Evolutionary conservation across 2,888 invertebrate species (phyloP).

Genomic region (Spisula solida): DNA sequence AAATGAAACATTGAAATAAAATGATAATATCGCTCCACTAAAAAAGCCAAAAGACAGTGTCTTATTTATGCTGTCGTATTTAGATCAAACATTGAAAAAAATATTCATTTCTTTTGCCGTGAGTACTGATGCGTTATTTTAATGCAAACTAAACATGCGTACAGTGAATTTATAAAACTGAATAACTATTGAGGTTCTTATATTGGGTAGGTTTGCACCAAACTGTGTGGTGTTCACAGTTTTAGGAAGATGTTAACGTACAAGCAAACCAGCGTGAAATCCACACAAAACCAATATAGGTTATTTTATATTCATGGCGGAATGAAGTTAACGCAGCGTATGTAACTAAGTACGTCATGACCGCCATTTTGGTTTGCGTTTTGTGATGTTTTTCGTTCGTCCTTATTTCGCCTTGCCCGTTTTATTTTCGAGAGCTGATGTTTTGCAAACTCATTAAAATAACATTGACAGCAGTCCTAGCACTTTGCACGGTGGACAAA

Average conservation of each 20-base stretch:
- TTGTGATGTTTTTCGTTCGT: slow-evolving; percentile 12
- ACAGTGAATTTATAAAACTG: not conserved
- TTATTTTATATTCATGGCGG: slow-evolving; percentile 12
- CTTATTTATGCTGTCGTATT: too few relatives aligned
- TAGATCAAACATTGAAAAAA: too few relatives aligned
- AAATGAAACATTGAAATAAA: too few relatives aligned
- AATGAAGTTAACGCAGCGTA: not conserved
- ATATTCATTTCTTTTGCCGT: too few relatives aligned
- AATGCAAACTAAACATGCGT: not conserved
- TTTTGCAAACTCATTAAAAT: slow-evolving; percentile 59
- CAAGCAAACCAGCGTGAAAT: not conserved
- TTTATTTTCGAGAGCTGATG: slow-evolving; percentile 36
- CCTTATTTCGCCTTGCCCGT: slow-evolving; percentile 50
- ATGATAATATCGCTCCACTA: too few relatives aligned
- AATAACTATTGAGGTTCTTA: not conserved
- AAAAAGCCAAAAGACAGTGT: too few relatives aligned
- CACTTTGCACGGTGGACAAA: slow-evolving; percentile 34
- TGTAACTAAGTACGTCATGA: not conserved
- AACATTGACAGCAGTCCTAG: slow-evolving; percentile 47
- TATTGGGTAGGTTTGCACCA: not conserved
- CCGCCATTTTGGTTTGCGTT: not conserved
- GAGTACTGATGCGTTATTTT: not conserved
- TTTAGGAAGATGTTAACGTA: not conserved
- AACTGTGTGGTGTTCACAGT: not conserved
- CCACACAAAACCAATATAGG: slow-evolving; percentile 30